Evolutionary conservation across 2,888 invertebrate genomes (phyloP).

Genomic region (Sarcophaga carnaria): DNA sequence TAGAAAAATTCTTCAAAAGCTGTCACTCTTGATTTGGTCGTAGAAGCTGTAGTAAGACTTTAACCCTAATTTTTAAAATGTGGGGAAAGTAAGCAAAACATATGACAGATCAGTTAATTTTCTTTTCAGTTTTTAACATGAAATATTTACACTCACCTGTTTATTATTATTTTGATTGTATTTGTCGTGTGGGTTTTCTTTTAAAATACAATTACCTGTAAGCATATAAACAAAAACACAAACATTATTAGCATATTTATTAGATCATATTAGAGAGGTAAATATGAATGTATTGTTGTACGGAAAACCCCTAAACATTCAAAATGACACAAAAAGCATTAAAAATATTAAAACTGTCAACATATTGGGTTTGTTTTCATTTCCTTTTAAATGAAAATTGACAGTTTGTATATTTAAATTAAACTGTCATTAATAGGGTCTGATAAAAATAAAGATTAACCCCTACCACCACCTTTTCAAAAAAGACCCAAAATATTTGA

Average conservation of each 20-base stretch:
- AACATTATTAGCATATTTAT: conserved; percentile 50
- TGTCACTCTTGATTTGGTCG: no score
- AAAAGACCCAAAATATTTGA: background rate
- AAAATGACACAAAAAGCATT: background rate
- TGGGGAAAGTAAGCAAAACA: no score
- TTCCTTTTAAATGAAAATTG: conserved; percentile 48
- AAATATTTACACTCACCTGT: conserved; percentile 46
- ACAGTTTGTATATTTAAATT: conserved; percentile 56
- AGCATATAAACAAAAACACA: conserved; percentile 41
- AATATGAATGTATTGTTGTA: no score
- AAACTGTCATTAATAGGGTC: conserved; percentile 55
- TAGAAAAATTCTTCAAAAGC: no score
- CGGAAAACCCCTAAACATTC: no score
- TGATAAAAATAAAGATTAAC: conserved; percentile 13
- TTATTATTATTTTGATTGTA: conserved; percentile 29
- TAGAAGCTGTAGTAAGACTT: no score
- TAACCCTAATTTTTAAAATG: no score
- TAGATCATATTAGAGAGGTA: conserved; percentile 1
- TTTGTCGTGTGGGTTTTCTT: conserved; percentile 1
- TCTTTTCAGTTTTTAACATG: no score
- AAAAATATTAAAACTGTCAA: background rate
- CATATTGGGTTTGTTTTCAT: conserved; percentile 1
- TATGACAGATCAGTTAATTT: no score
- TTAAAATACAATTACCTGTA: conserved; percentile 35
- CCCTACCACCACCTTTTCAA: background rate